Conservation (phyloP, 2,113 vertebrate genomes). For the Microtus ochrogaster region DNA sequence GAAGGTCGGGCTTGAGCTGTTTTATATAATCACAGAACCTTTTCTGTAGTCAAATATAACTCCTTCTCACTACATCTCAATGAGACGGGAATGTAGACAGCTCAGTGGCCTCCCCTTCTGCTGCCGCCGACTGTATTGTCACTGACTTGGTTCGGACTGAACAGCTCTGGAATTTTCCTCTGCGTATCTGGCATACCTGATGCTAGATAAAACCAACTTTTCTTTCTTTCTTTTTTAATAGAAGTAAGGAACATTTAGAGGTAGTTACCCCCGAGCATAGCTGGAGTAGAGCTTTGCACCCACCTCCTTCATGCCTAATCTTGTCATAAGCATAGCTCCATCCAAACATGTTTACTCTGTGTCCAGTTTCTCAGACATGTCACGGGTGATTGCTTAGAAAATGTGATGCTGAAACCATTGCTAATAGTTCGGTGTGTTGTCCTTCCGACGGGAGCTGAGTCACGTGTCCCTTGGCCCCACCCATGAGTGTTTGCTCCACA, state of each 20-base stretch:
- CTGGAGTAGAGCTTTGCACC: neutral
- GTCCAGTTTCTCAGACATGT: conserved; percentile 11
- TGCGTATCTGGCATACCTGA: conserved; percentile 68
- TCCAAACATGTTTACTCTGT: neutral
- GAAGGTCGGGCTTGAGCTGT: neutral
- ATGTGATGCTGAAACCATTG: neutral
- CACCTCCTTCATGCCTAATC: neutral
- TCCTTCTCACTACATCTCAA: neutral
- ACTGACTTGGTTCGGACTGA: neutral
- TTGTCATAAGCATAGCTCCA: neutral
- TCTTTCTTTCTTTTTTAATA: conserved; percentile 5
- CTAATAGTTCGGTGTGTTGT: neutral
- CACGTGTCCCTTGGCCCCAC: too few species aligned
- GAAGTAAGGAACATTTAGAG: conserved; percentile 39
- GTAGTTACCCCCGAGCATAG: neutral
- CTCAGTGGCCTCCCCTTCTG: neutral
- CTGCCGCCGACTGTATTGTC: neutral
- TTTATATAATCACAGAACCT: neutral
- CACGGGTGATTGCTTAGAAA: neutral
- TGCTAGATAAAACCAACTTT: conserved; percentile 64
- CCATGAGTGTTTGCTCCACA: neutral
- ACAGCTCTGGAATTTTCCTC: conserved; percentile 72
- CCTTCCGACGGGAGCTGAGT: neutral
- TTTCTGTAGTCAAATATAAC: conserved; percentile 3
- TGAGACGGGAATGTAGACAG: neutral